Evolutionary conservation across 1,140 invertebrate species (phyloP), one percentile per base, ranked within the genome.

Genomic region (Chironomus striatipennis): DNA sequence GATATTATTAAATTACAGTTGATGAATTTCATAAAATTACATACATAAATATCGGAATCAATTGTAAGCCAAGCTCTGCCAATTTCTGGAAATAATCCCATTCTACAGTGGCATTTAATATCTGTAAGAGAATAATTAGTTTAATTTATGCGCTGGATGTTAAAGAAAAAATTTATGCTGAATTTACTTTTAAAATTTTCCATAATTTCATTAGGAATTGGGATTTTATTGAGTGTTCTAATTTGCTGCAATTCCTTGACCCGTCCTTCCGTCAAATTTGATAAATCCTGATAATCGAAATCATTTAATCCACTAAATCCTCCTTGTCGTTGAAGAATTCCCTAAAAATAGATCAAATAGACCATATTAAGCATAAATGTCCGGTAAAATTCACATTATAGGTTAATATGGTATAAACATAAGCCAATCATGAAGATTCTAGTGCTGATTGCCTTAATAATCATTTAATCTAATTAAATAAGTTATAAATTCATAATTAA

Each of bases 41-140:
- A 73, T 1, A 98, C 88, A 86, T 98, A 99, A 77, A 99, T 94
- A 85, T 98, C 95, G 79, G 93, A 98, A 80, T 99, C 98, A 79
- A 99, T 95, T 24, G 96, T 95, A 18, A 99, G 83, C 96, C 97
- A 99, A 0, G 97, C 97, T 80, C 97, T 87, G 34, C 90, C 91
- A 77, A 99, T 97, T 81, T 97, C 95, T 75, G 96, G 92, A 85
- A 99, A 98, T 7, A 98, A 83, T 7, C 97, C 97, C 93, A 98
- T 98, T 84, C 93, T 90, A 81, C 94, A 97, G 80, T 97, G 94
- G 78, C 92, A 95, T 83, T 97, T 94, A 85, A 96, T 91, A 86
- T 93, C 93, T 95, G 79, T 76, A 75, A 47, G 74, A 75, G 24
- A 34, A 34, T 34, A 34, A 75, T 43, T 74, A 64, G 24, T 77